phyloP scores from a whole-genome alignment of 2,113 vertebrate genomes.

The Hyperopisus bebe region DNA sequence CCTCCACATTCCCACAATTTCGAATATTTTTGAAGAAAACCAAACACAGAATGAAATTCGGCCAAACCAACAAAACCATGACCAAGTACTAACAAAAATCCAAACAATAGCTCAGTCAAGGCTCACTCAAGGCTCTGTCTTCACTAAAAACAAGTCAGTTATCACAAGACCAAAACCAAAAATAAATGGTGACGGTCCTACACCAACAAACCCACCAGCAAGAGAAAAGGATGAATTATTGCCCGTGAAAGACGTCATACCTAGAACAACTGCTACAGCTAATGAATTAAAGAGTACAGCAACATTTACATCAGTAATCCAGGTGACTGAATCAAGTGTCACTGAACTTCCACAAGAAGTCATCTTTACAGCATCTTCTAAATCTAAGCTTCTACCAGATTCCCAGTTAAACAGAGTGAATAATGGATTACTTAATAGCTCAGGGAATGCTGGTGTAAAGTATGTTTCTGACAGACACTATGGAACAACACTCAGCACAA shows the following conservation, averaged over 20 bases:
- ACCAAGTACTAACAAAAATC: conserved; percentile 19
- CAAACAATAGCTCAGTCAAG: conserved; percentile 18
- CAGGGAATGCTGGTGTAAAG: conserved; percentile 56
- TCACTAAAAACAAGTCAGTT: conserved; percentile 19
- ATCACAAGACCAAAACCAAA: conserved; percentile 33
- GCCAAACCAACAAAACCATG: not conserved
- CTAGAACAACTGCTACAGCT: not conserved
- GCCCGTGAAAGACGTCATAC: conserved; percentile 24
- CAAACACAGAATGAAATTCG: conserved; percentile 12
- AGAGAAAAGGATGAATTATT: conserved; percentile 40
- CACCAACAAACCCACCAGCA: conserved; percentile 47
- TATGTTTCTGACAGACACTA: conserved; percentile 53
- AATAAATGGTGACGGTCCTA: conserved; percentile 34
- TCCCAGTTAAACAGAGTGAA: conserved; percentile 21
- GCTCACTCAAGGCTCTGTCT: conserved; percentile 26
- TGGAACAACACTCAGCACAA: conserved; percentile 31
- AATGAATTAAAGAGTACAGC: not conserved
- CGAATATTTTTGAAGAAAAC: conserved; percentile 13
- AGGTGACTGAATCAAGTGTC: not conserved
- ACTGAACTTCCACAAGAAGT: not conserved
- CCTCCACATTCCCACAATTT: not conserved
- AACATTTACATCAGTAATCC: not conserved
- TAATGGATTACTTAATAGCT: conserved; percentile 33
- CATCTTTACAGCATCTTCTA: not conserved
- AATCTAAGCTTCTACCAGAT: conserved; percentile 10